Evolutionary conservation across 2,797 vertebrate species (phyloP), one percentile per base, ranked within the genome.

Genomic region (Cottoperca gobio): DNA sequence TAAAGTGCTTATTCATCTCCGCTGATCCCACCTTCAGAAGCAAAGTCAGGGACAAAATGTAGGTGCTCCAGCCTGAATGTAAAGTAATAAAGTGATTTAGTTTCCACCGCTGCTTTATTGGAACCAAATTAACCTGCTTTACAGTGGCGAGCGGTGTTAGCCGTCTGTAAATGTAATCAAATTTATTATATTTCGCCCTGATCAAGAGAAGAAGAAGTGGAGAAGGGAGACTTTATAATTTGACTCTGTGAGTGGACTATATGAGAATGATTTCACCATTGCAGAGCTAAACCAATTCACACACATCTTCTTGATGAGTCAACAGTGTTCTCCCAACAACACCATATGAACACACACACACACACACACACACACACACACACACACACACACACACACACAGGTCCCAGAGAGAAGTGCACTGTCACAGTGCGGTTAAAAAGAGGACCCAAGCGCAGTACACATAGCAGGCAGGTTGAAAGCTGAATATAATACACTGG

Each of bases 1-100:
- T 88, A 73, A 91, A 91, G 82, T 68, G 76, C 76, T 73, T 76
- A 83, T 79, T 91, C 78, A 78, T 86, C 83, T 89, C 71, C 2
- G 23, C 77, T 82, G 50, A 86, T 86, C 86, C 78, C 78, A 79
- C 83, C 62, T 76, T 78, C 26, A 76, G 76, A 78, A 57, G 61
- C 39, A 78, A 81, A 64, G 39, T 48, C 31, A 40, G 62, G 50
- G 62, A 53, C 43, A 76, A 40, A 70, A 77, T 64, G 46, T 76
- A 86, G 68, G 59, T 5, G 59, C 55, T 57, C 26, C 72, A 43
- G 68, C 24, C 58, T 80, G 76, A 81, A 73, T 78, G 54, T 57
- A 64, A 83, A 83, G 78, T 76, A 61, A 79, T 73, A 79, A 76
- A 86, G 70, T 76, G 24, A 81, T 82, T 88, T 82, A 23, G 69